Base-by-base conservation (phyloP, 2,888 invertebrate genomes). In the Trichopoda pennipes region DNA sequence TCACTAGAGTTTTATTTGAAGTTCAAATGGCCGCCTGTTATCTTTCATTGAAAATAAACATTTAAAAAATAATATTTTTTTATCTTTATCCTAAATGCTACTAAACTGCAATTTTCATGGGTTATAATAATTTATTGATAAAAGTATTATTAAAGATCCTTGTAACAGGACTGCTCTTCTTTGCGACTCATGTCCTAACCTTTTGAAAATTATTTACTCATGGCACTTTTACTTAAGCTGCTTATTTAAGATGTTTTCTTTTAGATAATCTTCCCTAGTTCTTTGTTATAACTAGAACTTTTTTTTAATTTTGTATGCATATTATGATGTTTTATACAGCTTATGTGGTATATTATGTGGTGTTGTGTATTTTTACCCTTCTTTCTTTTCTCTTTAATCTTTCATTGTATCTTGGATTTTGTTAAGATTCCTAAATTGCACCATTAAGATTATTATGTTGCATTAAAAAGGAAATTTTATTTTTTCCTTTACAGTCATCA, bases 81-180 rank as follows among this genome's bases (percentile, higher is more conserved):
- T 60, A 72, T 58, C 58, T 53, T 74, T 32, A 70, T 64, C 61
- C 61, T 80, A 70, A 80, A 77, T 80, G 74, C 58, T 66, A 70
- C 66, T 78, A 84, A 86, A 86, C 86, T 88, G 88, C 87, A 88
- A 69, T 84, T 88, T 86, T 85, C 86, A 85, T 86, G 87, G 87
- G 85, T 85, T 84, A 84, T 85, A 85, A 87, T 88, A 87, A 88
- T 86, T 86, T 86, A 80, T 80, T 74, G 83, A 78, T 83, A 80
- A 80, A 75, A 75, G 16, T 14, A 49, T 9, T 49, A 63, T 32
- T 35, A 38, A 3, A 76, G 4, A 32, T 16, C 17, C 49, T 35
- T 14, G 2, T 28, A 49, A 8, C 16, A 21, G 19, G 12, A 51
- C 35, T 51, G 49, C 28, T 61, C 53, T 38, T 53, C 55, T 47